phyloP scores from a whole-genome alignment of 2,888 invertebrate species.

The Tuberolachnus salignus region DNA sequence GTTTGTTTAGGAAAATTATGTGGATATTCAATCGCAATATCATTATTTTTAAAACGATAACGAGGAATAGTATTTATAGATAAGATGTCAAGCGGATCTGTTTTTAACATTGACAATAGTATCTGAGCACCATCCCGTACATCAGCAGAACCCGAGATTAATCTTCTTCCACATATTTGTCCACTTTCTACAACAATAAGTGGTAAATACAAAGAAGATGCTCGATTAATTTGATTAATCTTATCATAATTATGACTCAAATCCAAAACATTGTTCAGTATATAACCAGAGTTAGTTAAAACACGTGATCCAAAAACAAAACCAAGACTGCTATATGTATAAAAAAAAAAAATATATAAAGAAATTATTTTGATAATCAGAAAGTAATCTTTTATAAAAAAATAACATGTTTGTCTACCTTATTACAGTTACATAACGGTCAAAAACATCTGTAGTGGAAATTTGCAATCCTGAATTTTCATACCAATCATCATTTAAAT shows the following conservation, averaged over 20 bases:
- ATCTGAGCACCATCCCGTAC: slow-evolving; percentile 65
- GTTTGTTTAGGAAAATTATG: slow-evolving; percentile 41
- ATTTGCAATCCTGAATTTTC: slow-evolving; percentile 66
- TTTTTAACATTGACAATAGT: slow-evolving; percentile 64
- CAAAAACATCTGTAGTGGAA: slow-evolving; percentile 71
- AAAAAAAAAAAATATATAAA: slow-evolving; percentile 60
- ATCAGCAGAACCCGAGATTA: slow-evolving; percentile 64
- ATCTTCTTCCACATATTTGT: slow-evolving; percentile 65
- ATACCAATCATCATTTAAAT: slow-evolving; percentile 58
- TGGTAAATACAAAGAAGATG: slow-evolving; percentile 60
- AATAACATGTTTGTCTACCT: slow-evolving; percentile 66
- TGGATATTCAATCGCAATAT: slow-evolving; percentile 53
- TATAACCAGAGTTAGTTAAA: slow-evolving; percentile 66
- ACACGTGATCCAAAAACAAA: slow-evolving; percentile 66
- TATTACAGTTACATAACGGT: slow-evolving; percentile 72
- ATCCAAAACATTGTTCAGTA: slow-evolving; percentile 64
- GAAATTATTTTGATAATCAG: too few relatives aligned
- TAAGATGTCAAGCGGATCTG: slow-evolving; percentile 62
- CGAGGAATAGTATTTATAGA: slow-evolving; percentile 66
- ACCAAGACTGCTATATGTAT: slow-evolving; percentile 66
- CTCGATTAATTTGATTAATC: slow-evolving; percentile 40
- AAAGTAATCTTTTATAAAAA: slow-evolving; percentile 52
- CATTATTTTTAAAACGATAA: slow-evolving; percentile 60
- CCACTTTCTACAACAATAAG: slow-evolving; percentile 60
- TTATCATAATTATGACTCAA: slow-evolving; percentile 55